These are phyloP conservation scores for Hypolimnas misippus DNA, from an alignment of 2,888 invertebrate species.

Conservation along the genomic window DNA sequence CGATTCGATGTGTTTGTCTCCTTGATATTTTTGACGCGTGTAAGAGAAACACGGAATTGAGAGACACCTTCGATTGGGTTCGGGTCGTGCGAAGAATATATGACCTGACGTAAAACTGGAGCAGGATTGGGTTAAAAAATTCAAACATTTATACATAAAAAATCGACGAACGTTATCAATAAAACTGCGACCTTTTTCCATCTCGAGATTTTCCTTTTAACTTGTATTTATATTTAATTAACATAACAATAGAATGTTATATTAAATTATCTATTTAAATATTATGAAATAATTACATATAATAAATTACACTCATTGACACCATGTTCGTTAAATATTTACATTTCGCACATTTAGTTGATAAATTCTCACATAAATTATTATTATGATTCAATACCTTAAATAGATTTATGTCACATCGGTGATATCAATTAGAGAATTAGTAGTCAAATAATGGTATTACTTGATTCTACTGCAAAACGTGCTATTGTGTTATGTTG, in stretches of 20 bases:
- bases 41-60: constrained; percentile 30
- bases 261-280: no score
- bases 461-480: constrained; percentile 17
- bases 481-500: constrained; percentile 22
- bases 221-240: background rate
- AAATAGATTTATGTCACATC: background rate
- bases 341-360: background rate
- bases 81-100: constrained; percentile 35
- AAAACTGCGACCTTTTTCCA: constrained; percentile 1
- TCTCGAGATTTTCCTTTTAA: background rate
- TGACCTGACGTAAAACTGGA: constrained; percentile 23
- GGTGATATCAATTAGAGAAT: constrained; percentile 21
- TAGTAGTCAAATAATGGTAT: constrained; percentile 23
- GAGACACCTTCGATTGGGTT: constrained; percentile 35
- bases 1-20: constrained; percentile 43
- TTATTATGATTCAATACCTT: constrained; percentile 4
- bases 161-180: constrained; percentile 14
- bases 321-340: no score
- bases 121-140: constrained; percentile 18
- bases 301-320: no score
- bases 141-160: constrained; percentile 10
- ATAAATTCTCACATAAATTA: background rate
- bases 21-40: constrained; percentile 37
- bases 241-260: no score
- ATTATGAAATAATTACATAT: no score